Evolutionary conservation across 2,888 invertebrate species (phyloP), one percentile per base, ranked within the genome.

Genomic region (Leucophenga maculata): DNA sequence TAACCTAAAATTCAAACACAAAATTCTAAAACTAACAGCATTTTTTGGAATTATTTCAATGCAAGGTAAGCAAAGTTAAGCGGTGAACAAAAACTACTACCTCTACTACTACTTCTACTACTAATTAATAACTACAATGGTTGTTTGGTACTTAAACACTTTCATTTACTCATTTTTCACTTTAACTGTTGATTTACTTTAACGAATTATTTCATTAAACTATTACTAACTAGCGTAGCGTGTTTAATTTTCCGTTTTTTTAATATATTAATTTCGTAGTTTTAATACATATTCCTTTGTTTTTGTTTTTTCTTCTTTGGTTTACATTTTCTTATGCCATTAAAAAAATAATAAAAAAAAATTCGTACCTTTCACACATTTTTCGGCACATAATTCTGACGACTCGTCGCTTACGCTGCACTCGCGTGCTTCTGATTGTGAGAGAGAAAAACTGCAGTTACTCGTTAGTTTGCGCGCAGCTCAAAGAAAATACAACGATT

Each of bases 21-120:
- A 77, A 59, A n/a, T 57, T 11, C 68, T 71, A 78, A 78, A 83
- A 87, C 87, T 87, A 87, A 89, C 95, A 97, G 97, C 95, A 94
- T 96, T 92, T 97, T 97, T 94, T 97, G 97, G 97, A 97, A 96
- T 93, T 95, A 97, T 95, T 97, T 97, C 95, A 97, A 97, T 90
- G 94, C 96, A 93, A 97, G 97, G 97, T 97, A 97, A 97, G 96
- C 92, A 89, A 86, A 81, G 78, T 79, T 80, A 80, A 74, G 72
- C 77, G 85, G 82, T 82, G 59, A 80, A 81, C 79, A 76, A 81
- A 78, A 76, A 22, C 60, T 65, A 70, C 70, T 69, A 69, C 65
- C 60, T 68, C 73, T 55, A 57, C 57, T 77, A 75, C 69, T 78
- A 78, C 73, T 75, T 65, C 65, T 74, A 74, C 57, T 74, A 79